These are phyloP conservation scores for Ondatra zibethicus DNA, from an alignment of 2,113 vertebrate species.

Conservation along the genomic window DNA sequence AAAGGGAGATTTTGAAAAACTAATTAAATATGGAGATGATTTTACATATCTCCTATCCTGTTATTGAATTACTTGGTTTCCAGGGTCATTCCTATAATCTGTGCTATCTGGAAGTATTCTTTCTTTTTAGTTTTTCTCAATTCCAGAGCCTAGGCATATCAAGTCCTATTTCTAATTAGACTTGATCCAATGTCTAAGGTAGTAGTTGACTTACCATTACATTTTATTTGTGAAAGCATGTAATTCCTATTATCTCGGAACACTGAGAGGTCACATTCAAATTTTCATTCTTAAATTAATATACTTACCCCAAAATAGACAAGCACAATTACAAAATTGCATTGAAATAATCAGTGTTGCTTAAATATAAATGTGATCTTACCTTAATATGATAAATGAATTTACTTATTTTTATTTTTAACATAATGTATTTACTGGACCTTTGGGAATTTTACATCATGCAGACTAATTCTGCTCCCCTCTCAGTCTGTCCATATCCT, in stretches of 20 bases:
- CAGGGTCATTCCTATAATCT: not conserved
- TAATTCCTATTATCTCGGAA: not conserved
- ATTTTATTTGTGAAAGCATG: not conserved
- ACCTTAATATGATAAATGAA: not conserved
- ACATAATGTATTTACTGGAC: not conserved
- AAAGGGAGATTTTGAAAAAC: conserved; percentile 4
- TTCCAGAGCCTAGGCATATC: not conserved
- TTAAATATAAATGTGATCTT: conserved; percentile 12
- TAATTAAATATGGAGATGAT: not conserved
- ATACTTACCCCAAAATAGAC: not conserved
- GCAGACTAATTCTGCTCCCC: not conserved
- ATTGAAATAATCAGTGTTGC: not conserved
- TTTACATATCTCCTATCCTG: not conserved
- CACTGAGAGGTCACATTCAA: not conserved
- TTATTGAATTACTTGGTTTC: not conserved
- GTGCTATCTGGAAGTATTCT: not conserved
- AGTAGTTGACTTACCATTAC: not conserved
- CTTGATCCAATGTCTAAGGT: not conserved
- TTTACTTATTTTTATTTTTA: not conserved
- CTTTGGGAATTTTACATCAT: not conserved
- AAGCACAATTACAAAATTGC: not conserved
- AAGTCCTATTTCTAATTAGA: not conserved
- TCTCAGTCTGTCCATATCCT: not conserved
- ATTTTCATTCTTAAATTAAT: conserved; percentile 17
- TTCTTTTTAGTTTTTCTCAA: not conserved